These are phyloP conservation scores for Tetropium fuscum DNA, from an alignment of 2,888 invertebrate genomes.

Conservation along the genomic window DNA sequence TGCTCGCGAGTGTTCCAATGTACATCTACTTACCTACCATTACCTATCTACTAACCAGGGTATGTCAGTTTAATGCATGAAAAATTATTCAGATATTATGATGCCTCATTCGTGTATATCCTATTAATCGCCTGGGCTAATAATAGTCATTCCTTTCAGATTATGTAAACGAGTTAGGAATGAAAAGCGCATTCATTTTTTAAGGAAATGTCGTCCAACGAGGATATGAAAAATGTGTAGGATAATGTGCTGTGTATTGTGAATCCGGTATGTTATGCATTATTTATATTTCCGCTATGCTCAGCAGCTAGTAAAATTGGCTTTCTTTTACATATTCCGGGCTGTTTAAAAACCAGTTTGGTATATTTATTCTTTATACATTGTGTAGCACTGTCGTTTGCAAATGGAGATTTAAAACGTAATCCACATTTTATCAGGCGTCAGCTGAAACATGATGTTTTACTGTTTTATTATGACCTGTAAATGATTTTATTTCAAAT, in stretches of 20 bases:
- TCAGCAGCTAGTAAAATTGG: slow-evolving; percentile 4
- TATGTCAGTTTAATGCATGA: too few relatives aligned
- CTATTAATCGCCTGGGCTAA: neutral
- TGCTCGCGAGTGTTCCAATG: too few relatives aligned
- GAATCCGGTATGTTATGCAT: slow-evolving; percentile 5
- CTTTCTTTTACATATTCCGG: slow-evolving; percentile 1
- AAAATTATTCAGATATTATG: too few relatives aligned
- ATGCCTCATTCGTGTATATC: too few relatives aligned
- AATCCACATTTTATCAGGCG: neutral
- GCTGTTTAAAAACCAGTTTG: neutral
- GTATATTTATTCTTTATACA: neutral
- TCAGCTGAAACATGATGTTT: too few relatives aligned
- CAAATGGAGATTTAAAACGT: neutral
- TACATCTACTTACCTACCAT: too few relatives aligned
- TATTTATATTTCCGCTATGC: slow-evolving; percentile 5
- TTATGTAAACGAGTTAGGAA: neutral
- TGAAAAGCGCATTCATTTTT: neutral
- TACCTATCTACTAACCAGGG: too few relatives aligned
- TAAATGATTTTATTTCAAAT: too few relatives aligned
- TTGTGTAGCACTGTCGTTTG: neutral
- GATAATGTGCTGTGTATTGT: neutral
- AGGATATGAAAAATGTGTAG: slow-evolving; percentile 1
- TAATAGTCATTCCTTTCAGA: slow-evolving; percentile 1
- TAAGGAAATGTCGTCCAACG: neutral
- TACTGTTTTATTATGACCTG: too few relatives aligned